Evolutionary conservation across 2,888 invertebrate genomes (phyloP).

Genomic region (Drosophila robusta): DNA sequence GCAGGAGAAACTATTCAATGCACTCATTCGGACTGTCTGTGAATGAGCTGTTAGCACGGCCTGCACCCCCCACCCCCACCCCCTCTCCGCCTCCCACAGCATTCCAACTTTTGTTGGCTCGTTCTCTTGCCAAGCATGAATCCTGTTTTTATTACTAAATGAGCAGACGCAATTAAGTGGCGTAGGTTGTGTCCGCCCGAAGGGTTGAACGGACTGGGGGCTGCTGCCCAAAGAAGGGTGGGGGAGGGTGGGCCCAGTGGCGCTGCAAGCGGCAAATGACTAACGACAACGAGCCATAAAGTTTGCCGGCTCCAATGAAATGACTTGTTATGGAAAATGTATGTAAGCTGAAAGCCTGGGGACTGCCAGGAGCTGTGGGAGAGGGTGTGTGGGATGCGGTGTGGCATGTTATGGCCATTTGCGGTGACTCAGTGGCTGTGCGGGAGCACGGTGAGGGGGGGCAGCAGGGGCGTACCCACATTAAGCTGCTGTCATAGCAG

Average conservation of each 20-base stretch:
- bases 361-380: not conserved
- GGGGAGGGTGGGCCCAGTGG: not conserved
- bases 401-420: conserved; percentile 18
- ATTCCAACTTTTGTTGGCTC: conserved; percentile 25
- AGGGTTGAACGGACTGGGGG: conserved; percentile 32
- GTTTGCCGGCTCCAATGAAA: conserved; percentile 20
- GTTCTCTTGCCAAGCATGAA: conserved; percentile 37
- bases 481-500: conserved; percentile 29
- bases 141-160: conserved; percentile 69
- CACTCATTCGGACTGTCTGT: conserved; percentile 1
- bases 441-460: conserved; percentile 1
- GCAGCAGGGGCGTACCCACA: conserved; percentile 7
- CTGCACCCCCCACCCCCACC: not conserved
- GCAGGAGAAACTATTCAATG: conserved; percentile 33
- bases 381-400: not conserved
- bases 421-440: conserved; percentile 59
- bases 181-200: conserved; percentile 26
- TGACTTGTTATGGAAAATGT: conserved; percentile 47
- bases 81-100: not conserved
- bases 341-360: conserved; percentile 26
- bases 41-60: conserved; percentile 4
- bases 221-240: too few species aligned
- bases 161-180: conserved; percentile 73
- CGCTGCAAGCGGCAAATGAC: conserved; percentile 46
- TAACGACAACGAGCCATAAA: conserved; percentile 53